Conservation (phyloP, 2,888 invertebrate genomes). For the Chrysopilus asiliformis region DNA sequence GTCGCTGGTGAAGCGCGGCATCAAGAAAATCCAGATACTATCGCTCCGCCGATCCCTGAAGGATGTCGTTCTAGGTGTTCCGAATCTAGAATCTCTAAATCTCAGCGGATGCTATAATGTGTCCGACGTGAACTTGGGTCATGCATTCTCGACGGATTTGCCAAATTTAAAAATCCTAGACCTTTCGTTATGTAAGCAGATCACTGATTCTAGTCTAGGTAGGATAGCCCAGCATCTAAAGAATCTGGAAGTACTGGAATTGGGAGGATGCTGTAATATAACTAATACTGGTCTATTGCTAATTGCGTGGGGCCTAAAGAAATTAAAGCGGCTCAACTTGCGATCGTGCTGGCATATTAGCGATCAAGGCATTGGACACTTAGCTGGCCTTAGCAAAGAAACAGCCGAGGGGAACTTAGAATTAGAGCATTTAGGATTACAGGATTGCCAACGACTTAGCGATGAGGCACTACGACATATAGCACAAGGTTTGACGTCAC, state of each 20-base stretch:
- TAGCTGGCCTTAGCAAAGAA: slow-evolving; percentile 59
- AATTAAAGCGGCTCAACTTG: slow-evolving; percentile 70
- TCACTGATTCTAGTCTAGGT: slow-evolving; percentile 79
- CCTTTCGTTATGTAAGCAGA: slow-evolving; percentile 85
- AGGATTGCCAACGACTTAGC: slow-evolving; percentile 88
- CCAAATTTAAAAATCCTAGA: slow-evolving; percentile 69
- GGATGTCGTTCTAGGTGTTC: slow-evolving; percentile 74
- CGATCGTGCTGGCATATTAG: slow-evolving; percentile 88
- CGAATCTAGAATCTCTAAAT: slow-evolving; percentile 75
- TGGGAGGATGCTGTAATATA: slow-evolving; percentile 85
- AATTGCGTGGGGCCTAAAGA: slow-evolving; percentile 78
- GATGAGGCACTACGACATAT: slow-evolving; percentile 82
- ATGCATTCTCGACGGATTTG: slow-evolving; percentile 65
- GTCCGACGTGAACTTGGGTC: slow-evolving; percentile 69
- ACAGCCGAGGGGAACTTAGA: slow-evolving; percentile 54
- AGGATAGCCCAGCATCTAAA: slow-evolving; percentile 72
- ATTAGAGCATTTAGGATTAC: slow-evolving; percentile 73
- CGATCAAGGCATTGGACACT: slow-evolving; percentile 77
- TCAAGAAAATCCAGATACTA: slow-evolving; percentile 76
- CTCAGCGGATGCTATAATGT: slow-evolving; percentile 90
- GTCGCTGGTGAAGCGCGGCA: slow-evolving; percentile 75
- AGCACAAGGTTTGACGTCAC: slow-evolving; percentile 62
- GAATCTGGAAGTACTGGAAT: slow-evolving; percentile 74
- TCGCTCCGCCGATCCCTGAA: slow-evolving; percentile 69
- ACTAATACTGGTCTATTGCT: slow-evolving; percentile 77